Percentiles rank a stretch among this genome's conserved stretches.
Conservation (phyloP, 2,797 vertebrate genomes). For the Pogoniulus pusillus region DNA sequence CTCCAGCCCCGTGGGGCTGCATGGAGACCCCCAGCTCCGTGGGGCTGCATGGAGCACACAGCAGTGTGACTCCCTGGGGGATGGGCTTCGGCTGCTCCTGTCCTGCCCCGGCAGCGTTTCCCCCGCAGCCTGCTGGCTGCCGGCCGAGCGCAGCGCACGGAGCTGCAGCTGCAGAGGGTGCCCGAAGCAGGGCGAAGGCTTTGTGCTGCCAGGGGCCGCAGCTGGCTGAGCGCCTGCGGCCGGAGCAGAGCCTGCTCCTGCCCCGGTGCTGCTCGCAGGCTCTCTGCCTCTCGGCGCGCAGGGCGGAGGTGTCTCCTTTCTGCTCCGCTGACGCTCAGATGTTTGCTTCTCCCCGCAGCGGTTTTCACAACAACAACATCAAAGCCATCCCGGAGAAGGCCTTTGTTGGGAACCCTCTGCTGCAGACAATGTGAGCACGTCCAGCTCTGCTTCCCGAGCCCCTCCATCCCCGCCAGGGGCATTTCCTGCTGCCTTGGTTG, state of each 20-base stretch:
- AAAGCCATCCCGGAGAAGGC: slow-evolving; percentile 92
- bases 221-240: too few relatives aligned
- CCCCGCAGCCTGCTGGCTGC: too few relatives aligned
- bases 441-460: not conserved
- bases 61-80: not conserved
- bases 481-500: not conserved
- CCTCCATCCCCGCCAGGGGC: not conserved
- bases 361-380: slow-evolving; percentile 98
- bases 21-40: too few relatives aligned
- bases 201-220: not conserved
- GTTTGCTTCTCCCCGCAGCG: slow-evolving; percentile 77
- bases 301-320: not conserved
- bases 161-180: not conserved
- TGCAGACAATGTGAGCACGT: slow-evolving; percentile 91
- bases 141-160: not conserved
- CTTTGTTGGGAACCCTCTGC: slow-evolving; percentile 91
- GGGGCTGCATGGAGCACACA: not conserved
- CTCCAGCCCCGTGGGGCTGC: too few relatives aligned
- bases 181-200: not conserved
- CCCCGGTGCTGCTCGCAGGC: not conserved
- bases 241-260: not conserved
- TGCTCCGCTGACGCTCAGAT: not conserved
- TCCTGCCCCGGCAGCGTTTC: too few relatives aligned
- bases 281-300: not conserved
- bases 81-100: too few relatives aligned